These are phyloP conservation scores for Oncorhynchus tshawytscha DNA, from an alignment of 2,113 vertebrate genomes.

Conservation along the genomic window DNA sequence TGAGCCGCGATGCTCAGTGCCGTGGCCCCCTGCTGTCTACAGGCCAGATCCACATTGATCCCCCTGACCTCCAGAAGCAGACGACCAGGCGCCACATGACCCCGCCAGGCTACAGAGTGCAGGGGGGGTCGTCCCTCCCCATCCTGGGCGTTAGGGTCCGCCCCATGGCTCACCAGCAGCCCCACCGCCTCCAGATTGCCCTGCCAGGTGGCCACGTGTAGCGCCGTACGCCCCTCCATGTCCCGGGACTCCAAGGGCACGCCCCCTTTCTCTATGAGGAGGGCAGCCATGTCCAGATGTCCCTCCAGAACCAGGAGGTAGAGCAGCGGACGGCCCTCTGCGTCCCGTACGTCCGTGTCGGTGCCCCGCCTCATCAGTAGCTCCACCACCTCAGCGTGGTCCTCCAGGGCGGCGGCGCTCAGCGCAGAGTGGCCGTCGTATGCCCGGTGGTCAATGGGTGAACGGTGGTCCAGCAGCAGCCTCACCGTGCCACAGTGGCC, in stretches of 20 bases:
- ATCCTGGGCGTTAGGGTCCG: conserved; percentile 74
- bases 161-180: conserved; percentile 70
- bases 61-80: conserved; percentile 60
- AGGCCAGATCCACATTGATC: conserved; percentile 67
- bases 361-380: conserved; percentile 75
- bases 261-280: conserved; percentile 75
- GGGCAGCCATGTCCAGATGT: conserved; percentile 60
- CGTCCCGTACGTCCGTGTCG: conserved; percentile 73
- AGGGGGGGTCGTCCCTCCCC: conserved; percentile 71
- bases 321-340: conserved; percentile 76
- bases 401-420: conserved; percentile 68
- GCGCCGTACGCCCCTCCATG: conserved; percentile 73
- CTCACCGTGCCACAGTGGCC: conserved; percentile 70
- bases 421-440: conserved; percentile 77
- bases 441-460: conserved; percentile 72
- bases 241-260: conserved; percentile 74
- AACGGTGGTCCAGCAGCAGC: conserved; percentile 72
- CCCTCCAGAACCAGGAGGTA: conserved; percentile 77
- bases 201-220: conserved; percentile 79
- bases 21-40: conserved; percentile 75
- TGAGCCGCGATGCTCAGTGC: conserved; percentile 78
- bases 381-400: conserved; percentile 68
- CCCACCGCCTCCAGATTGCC: conserved; percentile 64
- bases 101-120: conserved; percentile 78
- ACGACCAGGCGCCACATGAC: conserved; percentile 60